Conservation (phyloP, 2,113 vertebrate genomes). For the Cottus gobio region DNA sequence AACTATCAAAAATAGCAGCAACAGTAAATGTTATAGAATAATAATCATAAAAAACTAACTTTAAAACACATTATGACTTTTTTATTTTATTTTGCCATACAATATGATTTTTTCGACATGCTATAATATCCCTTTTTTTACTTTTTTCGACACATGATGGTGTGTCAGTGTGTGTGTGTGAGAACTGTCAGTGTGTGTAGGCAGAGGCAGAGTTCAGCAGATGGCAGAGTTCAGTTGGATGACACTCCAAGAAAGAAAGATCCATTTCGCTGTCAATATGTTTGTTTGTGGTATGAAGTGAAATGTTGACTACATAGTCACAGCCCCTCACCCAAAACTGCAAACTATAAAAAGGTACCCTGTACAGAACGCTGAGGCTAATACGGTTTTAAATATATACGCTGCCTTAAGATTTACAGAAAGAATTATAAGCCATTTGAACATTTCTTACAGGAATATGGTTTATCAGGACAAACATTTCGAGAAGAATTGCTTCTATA, state of each 20-base stretch:
- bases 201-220: conserved; percentile 53
- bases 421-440: background rate
- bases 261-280: background rate
- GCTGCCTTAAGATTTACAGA: background rate
- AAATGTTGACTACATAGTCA: background rate
- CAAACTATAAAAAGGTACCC: background rate
- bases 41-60: too few species aligned
- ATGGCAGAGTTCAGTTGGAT: conserved; percentile 50
- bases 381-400: background rate
- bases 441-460: too few species aligned
- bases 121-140: too few species aligned
- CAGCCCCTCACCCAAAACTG: background rate
- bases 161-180: background rate
- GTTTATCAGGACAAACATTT: too few species aligned
- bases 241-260: conserved; percentile 5
- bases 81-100: too few species aligned
- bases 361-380: background rate
- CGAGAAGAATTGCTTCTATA: too few species aligned
- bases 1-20: too few species aligned
- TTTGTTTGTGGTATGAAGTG: background rate
- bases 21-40: too few species aligned
- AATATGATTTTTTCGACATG: too few species aligned
- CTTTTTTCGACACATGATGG: background rate
- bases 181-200: conserved; percentile 28
- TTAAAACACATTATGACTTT: too few species aligned